Conservation (phyloP, 2,888 invertebrate genomes). For the Tetranychus piercei region DNA sequence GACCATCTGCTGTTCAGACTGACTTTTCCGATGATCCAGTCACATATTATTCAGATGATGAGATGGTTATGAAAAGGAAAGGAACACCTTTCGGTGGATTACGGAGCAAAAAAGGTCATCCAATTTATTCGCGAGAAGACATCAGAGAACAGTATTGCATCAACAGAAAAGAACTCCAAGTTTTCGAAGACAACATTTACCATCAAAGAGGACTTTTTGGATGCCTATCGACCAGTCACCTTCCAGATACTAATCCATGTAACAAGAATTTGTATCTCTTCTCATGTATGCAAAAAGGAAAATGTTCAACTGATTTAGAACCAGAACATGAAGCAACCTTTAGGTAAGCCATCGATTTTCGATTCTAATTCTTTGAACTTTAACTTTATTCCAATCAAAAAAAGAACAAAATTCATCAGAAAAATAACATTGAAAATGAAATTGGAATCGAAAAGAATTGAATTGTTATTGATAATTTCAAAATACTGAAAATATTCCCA, state of each 20-base stretch:
- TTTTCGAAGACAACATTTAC: slow-evolving; percentile 14
- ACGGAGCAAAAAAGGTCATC: slow-evolving; percentile 29
- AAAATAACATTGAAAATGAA: too few relatives aligned
- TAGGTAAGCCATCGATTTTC: neutral
- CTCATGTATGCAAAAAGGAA: slow-evolving; percentile 18
- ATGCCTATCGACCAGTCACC: slow-evolving; percentile 23
- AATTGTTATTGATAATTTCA: too few relatives aligned
- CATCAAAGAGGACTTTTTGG: slow-evolving; percentile 23
- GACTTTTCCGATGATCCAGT: neutral
- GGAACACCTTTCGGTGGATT: slow-evolving; percentile 19
- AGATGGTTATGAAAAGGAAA: slow-evolving; percentile 45
- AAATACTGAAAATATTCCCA: too few relatives aligned
- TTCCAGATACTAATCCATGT: slow-evolving; percentile 24
- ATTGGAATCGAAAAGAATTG: too few relatives aligned
- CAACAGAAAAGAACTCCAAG: slow-evolving; percentile 60
- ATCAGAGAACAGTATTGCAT: slow-evolving; percentile 82
- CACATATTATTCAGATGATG: slow-evolving; percentile 58
- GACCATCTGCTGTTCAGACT: neutral
- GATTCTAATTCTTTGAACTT: neutral
- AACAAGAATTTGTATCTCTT: slow-evolving; percentile 24
- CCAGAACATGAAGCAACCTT: neutral
- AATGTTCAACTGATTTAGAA: slow-evolving; percentile 10
- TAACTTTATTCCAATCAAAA: neutral
- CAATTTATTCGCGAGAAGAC: slow-evolving; percentile 60
- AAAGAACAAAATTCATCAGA: neutral